Conservation (phyloP, 2,113 vertebrate genomes). For the Bubo bubo region DNA sequence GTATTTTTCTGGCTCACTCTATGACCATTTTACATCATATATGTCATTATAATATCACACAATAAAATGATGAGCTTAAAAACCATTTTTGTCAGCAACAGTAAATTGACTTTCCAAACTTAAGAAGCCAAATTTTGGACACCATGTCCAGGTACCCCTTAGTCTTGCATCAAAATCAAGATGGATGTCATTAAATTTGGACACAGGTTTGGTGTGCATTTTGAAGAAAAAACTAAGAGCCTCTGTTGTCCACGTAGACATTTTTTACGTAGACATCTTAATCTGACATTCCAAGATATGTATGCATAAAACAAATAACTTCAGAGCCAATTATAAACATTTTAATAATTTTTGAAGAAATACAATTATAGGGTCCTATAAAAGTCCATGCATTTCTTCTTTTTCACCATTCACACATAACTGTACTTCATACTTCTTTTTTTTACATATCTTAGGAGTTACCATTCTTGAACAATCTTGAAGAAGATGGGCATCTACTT, state of each 20-base stretch:
- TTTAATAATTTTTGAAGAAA: not conserved
- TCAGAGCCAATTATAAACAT: not conserved
- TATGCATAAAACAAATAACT: not conserved
- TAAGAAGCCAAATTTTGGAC: not conserved
- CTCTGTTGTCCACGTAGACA: accelerated
- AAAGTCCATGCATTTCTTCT: not conserved
- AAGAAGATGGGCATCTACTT: not conserved
- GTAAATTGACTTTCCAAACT: not conserved
- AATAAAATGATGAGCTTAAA: not conserved
- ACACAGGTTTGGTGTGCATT: not conserved
- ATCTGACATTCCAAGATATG: not conserved
- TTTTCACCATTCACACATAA: not conserved
- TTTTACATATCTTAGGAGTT: not conserved
- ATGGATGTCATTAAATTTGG: not conserved
- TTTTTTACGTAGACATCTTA: not conserved
- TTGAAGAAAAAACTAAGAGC: not conserved
- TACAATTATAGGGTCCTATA: not conserved
- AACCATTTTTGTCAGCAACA: accelerated
- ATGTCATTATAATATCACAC: not conserved
- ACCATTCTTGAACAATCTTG: not conserved
- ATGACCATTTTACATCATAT: not conserved
- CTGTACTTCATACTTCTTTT: not conserved
- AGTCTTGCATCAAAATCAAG: not conserved
- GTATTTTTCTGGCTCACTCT: not conserved
- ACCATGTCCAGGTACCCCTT: not conserved